Evolutionary conservation across 1,140 invertebrate genomes (phyloP), one percentile per base, ranked within the genome.

Genomic region (Drosophila virilis): DNA sequence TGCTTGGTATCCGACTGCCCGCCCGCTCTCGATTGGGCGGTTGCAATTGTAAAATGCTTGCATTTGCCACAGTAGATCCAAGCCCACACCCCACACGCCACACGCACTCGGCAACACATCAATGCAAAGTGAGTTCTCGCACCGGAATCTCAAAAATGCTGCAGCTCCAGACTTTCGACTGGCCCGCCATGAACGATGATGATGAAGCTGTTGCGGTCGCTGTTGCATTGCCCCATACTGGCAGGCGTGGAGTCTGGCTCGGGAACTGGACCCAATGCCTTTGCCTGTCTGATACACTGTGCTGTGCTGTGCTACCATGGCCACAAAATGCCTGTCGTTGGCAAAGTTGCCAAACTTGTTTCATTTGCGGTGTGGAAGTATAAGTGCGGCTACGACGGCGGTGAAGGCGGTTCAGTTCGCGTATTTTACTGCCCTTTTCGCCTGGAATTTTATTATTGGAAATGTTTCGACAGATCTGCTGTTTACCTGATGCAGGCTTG

Each of bases 291-390:
- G 55, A 22, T 9, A 33, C 37, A 46, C 12, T 33, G n/a, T 17
- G 48, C 51, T 33, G 32, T 48, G 35, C 45, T 35, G 37, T 50
- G 12, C 66, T 32, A 22, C 71, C 60, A 73, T 55, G 70, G 84
- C 80, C 74, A 66, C 80, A 80, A 84, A 88, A 80, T 88, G 83
- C 80, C 79, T 84, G 83, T 80, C 77, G 80, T 67, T 89, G 84
- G 55, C 48, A 77, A 88, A 88, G 84, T 88, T 88, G 84, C 84
- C 84, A 88, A 89, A 89, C 84, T 89, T 84, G 84, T 89, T 89
- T 89, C 80, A 90, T 89, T 89, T 89, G 85, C 85, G 80, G 85
- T 80, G 77, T 80, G 77, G 70, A 84, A 80, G 79, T 89, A 88
- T 88, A 88, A 84, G 84, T 84, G 84, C 77, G 77, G 69, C 74